Conservation (phyloP, 1,140 invertebrate genomes). For the Drosophila lini region DNA sequence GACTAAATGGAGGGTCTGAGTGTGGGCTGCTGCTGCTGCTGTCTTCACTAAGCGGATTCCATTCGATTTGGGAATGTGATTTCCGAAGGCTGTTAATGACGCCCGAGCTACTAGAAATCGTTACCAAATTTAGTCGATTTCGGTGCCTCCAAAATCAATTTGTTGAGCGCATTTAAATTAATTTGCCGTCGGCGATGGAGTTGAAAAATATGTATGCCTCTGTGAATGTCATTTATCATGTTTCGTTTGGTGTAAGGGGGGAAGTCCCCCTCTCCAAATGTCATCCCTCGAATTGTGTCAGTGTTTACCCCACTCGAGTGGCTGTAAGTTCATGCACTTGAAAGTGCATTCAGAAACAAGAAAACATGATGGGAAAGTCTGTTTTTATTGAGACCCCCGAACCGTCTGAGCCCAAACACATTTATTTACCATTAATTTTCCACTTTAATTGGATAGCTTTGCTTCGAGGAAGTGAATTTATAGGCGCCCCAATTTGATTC, state of each 20-base stretch:
- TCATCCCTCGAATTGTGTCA: conserved; percentile 11
- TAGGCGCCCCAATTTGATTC: conserved; percentile 20
- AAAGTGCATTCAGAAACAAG: conserved; percentile 39
- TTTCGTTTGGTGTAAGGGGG: conserved; percentile 39
- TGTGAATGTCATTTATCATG: conserved; percentile 56
- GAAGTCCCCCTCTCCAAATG: conserved; percentile 1
- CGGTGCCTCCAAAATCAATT: conserved; percentile 55
- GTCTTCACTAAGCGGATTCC: conserved; percentile 58
- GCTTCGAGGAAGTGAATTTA: conserved; percentile 30
- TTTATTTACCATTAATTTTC: conserved; percentile 63
- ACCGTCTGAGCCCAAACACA: conserved; percentile 13
- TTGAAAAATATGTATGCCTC: conserved; percentile 35
- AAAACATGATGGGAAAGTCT: conserved; percentile 19
- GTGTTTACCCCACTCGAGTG: conserved; percentile 15
- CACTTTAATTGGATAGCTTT: conserved; percentile 62
- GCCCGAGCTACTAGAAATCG: conserved; percentile 52
- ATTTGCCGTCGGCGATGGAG: conserved; percentile 37
- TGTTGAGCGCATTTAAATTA: conserved; percentile 72
- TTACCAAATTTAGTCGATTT: conserved; percentile 52
- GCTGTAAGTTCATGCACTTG: conserved; percentile 57
- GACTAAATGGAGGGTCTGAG: conserved; percentile 22
- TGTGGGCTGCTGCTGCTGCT: conserved; percentile 41
- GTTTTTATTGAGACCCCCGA: conserved; percentile 14
- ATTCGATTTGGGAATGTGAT: conserved; percentile 43
- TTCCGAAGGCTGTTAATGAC: conserved; percentile 60